Conservation (phyloP, 2,797 vertebrate species). For the Mus caroli region DNA sequence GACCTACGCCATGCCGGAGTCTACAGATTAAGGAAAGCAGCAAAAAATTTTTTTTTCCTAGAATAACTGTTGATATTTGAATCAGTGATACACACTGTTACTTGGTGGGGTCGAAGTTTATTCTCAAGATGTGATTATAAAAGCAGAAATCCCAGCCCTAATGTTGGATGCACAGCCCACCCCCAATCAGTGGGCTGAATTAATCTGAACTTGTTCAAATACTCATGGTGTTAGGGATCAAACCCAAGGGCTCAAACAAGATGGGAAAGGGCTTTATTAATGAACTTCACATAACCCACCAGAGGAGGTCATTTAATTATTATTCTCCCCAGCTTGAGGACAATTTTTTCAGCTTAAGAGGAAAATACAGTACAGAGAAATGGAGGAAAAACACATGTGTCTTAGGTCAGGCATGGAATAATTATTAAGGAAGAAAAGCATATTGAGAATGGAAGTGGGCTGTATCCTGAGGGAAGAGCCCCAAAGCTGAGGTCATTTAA, state of each 20-base stretch:
- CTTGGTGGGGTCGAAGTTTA: background rate
- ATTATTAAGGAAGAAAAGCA: background rate
- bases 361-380: background rate
- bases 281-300: background rate
- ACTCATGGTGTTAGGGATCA: background rate
- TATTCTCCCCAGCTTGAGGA: background rate
- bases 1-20: conserved; percentile 3
- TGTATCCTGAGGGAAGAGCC: too few relatives aligned
- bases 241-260: background rate
- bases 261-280: background rate
- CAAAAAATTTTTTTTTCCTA: conserved; percentile 3
- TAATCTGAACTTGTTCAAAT: conserved; percentile 46
- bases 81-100: background rate
- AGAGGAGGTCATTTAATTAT: background rate
- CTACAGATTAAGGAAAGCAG: background rate
- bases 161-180: background rate
- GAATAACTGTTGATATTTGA: background rate
- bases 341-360: background rate
- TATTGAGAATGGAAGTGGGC: background rate
- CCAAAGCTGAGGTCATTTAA: background rate
- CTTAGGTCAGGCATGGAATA: background rate
- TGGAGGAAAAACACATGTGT: background rate
- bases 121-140: conserved; percentile 27
- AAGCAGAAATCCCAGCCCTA: background rate
- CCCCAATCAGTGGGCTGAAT: background rate